These are phyloP conservation scores for Ceyx cyanopectus DNA, from an alignment of 2,113 vertebrate genomes.

Conservation along the genomic window DNA sequence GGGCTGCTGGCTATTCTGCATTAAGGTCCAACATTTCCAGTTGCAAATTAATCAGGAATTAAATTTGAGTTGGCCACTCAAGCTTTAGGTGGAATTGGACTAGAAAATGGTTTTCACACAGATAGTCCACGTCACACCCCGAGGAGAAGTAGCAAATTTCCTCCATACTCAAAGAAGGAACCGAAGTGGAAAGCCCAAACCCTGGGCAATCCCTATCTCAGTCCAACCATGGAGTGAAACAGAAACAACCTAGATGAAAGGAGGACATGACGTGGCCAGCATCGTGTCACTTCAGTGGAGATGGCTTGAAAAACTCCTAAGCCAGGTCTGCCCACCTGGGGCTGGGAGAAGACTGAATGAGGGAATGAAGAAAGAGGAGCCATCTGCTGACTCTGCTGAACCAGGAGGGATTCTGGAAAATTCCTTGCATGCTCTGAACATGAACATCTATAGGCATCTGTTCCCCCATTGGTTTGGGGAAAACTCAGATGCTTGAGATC, in stretches of 20 bases:
- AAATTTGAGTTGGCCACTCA: background rate
- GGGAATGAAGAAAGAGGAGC: background rate
- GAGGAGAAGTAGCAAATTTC: constrained; percentile 23
- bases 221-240: background rate
- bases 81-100: background rate
- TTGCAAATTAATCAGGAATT: background rate
- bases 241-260: background rate
- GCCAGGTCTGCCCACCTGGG: background rate
- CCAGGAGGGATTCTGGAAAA: background rate
- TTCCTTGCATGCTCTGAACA: background rate
- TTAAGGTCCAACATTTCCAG: background rate
- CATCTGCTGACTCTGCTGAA: background rate
- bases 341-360: background rate
- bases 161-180: constrained; percentile 12
- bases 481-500: background rate
- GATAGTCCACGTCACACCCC: background rate
- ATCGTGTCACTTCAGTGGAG: background rate
- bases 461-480: background rate
- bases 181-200: constrained; percentile 7
- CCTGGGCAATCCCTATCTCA: background rate
- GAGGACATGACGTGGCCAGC: background rate
- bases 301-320: background rate
- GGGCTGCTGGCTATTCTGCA: background rate
- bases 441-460: background rate
- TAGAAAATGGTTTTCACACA: background rate